A percentile compares a stretch with the other conserved stretches of the same genome.
Conservation (phyloP, 2,888 invertebrate genomes). For the Pammene fasciana region DNA sequence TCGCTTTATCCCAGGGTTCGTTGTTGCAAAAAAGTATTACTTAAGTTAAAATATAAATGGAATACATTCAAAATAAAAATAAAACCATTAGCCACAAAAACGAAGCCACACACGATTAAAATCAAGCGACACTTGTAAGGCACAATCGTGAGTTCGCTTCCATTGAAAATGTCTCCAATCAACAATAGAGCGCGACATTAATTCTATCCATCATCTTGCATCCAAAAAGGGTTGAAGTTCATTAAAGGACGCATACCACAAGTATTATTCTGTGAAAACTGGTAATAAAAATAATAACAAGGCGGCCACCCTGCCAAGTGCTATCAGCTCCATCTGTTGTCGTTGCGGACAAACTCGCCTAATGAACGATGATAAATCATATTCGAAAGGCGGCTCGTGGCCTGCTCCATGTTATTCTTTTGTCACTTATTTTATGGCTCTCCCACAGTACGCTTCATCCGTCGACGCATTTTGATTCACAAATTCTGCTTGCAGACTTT, state of each 20-base stretch:
- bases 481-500: neutral
- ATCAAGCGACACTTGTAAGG: slow-evolving; percentile 42
- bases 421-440: slow-evolving; percentile 45
- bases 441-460: slow-evolving; percentile 21
- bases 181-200: slow-evolving; percentile 80
- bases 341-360: slow-evolving; percentile 83
- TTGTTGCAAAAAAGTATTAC: slow-evolving; percentile 1
- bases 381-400: slow-evolving; percentile 80
- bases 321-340: slow-evolving; percentile 84
- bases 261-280: slow-evolving; percentile 83
- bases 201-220: slow-evolving; percentile 81
- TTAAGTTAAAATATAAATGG: slow-evolving; percentile 1
- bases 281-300: slow-evolving; percentile 84
- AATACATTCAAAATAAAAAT: slow-evolving; percentile 2
- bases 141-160: slow-evolving; percentile 60
- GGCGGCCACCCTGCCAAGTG: slow-evolving; percentile 84
- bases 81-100: slow-evolving; percentile 13
- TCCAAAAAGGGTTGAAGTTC: slow-evolving; percentile 83
- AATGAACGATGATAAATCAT: slow-evolving; percentile 84
- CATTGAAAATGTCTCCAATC: slow-evolving; percentile 78
- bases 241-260: slow-evolving; percentile 82
- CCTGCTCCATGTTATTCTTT: slow-evolving; percentile 67
- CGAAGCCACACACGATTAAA: slow-evolving; percentile 36
- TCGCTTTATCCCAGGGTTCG: neutral
- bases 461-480: slow-evolving; percentile 27